Percentiles rank a stretch among this genome's conserved stretches.
Evolutionary conservation across 2,797 vertebrate species (phyloP).

Genomic region (Nyctibius grandis): DNA sequence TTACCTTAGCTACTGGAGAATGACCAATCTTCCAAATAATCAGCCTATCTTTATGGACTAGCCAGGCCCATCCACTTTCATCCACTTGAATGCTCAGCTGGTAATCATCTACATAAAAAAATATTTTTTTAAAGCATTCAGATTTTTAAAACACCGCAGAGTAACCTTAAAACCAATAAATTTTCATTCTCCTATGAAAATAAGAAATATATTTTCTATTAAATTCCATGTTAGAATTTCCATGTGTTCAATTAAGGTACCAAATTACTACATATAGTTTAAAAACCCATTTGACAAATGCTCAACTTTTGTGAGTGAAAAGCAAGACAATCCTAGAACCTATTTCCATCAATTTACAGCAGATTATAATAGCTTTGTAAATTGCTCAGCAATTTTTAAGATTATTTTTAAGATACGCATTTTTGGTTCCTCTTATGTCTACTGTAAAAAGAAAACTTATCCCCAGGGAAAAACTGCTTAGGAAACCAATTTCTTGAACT

Average conservation of each 20-base stretch:
- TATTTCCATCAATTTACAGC: not conserved
- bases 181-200: not conserved
- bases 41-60: conserved; percentile 87
- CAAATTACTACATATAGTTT: not conserved
- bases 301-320: not conserved
- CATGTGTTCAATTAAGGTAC: not conserved
- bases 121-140: not conserved
- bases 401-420: not conserved
- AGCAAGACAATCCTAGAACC: not conserved
- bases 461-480: not conserved
- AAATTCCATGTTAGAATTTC: not conserved
- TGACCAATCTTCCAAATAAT: conserved; percentile 94
- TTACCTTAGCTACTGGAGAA: conserved; percentile 89
- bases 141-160: not conserved
- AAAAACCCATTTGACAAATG: not conserved
- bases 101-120: conserved; percentile 70
- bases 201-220: not conserved
- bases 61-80: conserved; percentile 92
- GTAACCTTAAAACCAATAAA: not conserved
- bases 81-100: conserved; percentile 85
- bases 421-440: not conserved
- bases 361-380: not conserved
- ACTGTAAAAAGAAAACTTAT: not conserved
- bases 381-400: not conserved
- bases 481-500: not conserved